These are phyloP conservation scores for Isoperla grammatica DNA, from an alignment of 2,888 invertebrate species.

Conservation along the genomic window DNA sequence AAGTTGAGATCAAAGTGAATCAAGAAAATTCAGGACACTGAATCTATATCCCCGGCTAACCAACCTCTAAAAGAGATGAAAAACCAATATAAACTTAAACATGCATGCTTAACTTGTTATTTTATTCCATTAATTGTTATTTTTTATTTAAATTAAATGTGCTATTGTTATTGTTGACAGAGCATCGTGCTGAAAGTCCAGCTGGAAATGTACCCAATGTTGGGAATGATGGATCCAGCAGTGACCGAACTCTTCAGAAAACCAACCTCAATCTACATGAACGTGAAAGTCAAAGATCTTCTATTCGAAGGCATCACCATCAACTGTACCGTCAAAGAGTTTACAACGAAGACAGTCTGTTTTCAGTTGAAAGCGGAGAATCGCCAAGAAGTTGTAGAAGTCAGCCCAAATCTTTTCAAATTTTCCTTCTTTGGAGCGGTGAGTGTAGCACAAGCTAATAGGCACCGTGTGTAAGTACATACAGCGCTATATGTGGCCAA, in stretches of 20 bases:
- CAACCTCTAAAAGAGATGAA: no score
- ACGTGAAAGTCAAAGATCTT: conserved; percentile 61
- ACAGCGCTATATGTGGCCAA: no score
- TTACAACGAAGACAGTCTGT: conserved; percentile 70
- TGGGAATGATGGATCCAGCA: conserved; percentile 63
- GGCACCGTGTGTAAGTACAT: no score
- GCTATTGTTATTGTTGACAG: conserved; percentile 43
- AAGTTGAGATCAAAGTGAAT: no score
- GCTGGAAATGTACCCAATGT: conserved; percentile 56
- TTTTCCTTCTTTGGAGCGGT: conserved; percentile 72
- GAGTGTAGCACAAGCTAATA: conserved; percentile 38
- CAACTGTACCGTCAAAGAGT: conserved; percentile 69
- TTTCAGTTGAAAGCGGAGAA: conserved; percentile 57
- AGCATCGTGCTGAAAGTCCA: conserved; percentile 53
- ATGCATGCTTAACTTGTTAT: no score
- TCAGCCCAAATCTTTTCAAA: conserved; percentile 58
- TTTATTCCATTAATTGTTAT: no score
- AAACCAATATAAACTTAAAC: no score
- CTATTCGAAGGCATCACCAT: conserved; percentile 67
- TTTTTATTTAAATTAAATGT: no score
- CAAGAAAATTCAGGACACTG: no score
- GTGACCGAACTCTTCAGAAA: conserved; percentile 62
- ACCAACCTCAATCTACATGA: conserved; percentile 56
- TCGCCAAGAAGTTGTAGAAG: conserved; percentile 51
- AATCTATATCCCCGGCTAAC: no score